Conservation (phyloP, 1,140 invertebrate genomes). For the Drosophila varians region DNA sequence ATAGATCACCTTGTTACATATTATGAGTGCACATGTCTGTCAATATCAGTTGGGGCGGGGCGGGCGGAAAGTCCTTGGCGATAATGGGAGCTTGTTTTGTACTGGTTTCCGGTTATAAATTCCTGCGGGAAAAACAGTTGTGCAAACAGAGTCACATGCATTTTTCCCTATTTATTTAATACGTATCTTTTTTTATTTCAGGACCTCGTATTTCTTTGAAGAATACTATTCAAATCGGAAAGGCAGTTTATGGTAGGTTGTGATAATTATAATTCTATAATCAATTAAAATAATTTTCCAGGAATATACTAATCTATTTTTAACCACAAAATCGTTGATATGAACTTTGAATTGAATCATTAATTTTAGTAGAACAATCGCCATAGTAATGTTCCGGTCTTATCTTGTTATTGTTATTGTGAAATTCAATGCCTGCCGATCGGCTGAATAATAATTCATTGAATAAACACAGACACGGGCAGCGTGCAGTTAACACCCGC, state of each 20-base stretch:
- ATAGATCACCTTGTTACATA: neutral
- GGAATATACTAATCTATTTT: conserved; percentile 20
- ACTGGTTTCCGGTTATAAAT: neutral
- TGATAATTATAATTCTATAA: neutral
- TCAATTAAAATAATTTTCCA: conserved; percentile 1
- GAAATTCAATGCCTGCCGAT: conserved; percentile 53
- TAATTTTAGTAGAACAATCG: conserved; percentile 42
- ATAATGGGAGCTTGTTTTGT: neutral
- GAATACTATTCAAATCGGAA: neutral
- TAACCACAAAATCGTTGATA: conserved; percentile 25
- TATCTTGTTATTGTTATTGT: conserved; percentile 62
- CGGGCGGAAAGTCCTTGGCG: neutral
- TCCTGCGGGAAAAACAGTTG: neutral
- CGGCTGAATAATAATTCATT: conserved; percentile 54
- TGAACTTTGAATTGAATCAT: conserved; percentile 36
- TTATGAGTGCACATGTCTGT: neutral
- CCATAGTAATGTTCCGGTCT: conserved; percentile 13
- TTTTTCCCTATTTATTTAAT: neutral
- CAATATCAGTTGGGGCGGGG: neutral
- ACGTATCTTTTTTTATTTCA: neutral
- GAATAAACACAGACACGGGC: conserved; percentile 32
- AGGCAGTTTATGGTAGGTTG: neutral
- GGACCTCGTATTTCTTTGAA: neutral
- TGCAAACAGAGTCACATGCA: neutral
- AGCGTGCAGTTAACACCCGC: conserved; percentile 6